Evolutionary conservation across 2,888 invertebrate genomes (phyloP).

Genomic region (Stenichneumon culpator): DNA sequence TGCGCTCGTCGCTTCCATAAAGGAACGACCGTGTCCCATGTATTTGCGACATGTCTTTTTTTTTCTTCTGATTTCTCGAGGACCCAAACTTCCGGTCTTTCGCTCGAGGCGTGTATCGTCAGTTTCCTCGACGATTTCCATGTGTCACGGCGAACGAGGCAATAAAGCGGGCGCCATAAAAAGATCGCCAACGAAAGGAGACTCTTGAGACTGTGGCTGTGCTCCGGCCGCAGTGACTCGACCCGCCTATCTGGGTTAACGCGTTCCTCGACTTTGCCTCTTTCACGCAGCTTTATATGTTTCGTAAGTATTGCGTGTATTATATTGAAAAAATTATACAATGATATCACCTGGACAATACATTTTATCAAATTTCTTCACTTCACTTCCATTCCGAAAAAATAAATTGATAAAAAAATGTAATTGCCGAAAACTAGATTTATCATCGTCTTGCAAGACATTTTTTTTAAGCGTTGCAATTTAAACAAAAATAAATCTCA

Average conservation of each 20-base stretch:
- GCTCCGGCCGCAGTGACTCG: conserved; percentile 34
- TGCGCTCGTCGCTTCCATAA: neutral
- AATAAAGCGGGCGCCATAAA: conserved; percentile 67
- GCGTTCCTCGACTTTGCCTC: conserved; percentile 65
- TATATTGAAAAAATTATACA: conserved; percentile 4
- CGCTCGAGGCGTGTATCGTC: conserved; percentile 26
- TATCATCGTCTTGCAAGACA: neutral
- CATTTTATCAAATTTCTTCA: neutral
- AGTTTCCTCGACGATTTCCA: conserved; percentile 62
- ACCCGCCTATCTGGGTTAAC: conserved; percentile 71
- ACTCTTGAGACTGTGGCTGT: conserved; percentile 37
- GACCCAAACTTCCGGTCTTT: conserved; percentile 49
- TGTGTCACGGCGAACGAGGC: conserved; percentile 74
- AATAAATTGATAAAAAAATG: neutral
- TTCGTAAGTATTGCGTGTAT: neutral
- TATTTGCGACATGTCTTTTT: neutral
- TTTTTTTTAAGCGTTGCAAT: neutral
- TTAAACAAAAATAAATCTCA: too few relatives aligned
- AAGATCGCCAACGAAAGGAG: conserved; percentile 43
- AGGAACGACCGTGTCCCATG: neutral
- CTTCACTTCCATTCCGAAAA: neutral
- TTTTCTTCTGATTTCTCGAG: conserved; percentile 34
- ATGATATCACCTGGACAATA: neutral
- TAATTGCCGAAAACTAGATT: neutral
- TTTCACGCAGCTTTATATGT: conserved; percentile 4